A percentile compares a stretch with the other conserved stretches of the same genome.
Conservation (phyloP, 1,140 invertebrate species). For the Mizuhopecten yessoensis region DNA sequence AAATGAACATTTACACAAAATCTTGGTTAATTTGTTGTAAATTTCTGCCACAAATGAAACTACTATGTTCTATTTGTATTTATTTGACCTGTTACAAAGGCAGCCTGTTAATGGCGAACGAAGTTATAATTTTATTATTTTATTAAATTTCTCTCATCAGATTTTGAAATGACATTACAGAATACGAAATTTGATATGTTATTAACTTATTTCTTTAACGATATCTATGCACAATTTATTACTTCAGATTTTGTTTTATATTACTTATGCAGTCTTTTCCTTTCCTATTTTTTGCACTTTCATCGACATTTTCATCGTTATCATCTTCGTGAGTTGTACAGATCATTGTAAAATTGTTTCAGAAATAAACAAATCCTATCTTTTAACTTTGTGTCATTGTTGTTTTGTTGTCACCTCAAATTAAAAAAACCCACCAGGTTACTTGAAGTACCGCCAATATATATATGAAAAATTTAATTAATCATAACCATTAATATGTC, state of each 20-base stretch:
- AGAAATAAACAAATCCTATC: conserved; percentile 19
- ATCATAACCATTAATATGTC: no score
- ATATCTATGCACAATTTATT: not conserved
- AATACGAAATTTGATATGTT: not conserved
- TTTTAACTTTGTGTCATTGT: not conserved
- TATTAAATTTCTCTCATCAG: no score
- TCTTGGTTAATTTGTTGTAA: no score
- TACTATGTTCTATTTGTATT: no score
- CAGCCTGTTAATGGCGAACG: no score
- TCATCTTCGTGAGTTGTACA: conserved; percentile 22
- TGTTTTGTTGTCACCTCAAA: not conserved
- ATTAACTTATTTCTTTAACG: not conserved
- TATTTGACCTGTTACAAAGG: no score
- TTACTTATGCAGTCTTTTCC: not conserved
- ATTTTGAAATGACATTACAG: not conserved
- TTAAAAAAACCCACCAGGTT: no score
- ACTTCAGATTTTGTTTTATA: not conserved
- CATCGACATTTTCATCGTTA: not conserved
- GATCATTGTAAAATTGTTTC: conserved; percentile 30
- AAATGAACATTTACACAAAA: no score
- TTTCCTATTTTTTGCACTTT: not conserved
- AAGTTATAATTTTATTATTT: no score
- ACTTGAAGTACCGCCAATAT: no score
- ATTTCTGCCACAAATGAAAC: no score
- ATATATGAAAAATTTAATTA: no score